These are phyloP conservation scores for Exephanes ischioxanthus DNA, from an alignment of 2,888 invertebrate species.

Conservation along the genomic window DNA sequence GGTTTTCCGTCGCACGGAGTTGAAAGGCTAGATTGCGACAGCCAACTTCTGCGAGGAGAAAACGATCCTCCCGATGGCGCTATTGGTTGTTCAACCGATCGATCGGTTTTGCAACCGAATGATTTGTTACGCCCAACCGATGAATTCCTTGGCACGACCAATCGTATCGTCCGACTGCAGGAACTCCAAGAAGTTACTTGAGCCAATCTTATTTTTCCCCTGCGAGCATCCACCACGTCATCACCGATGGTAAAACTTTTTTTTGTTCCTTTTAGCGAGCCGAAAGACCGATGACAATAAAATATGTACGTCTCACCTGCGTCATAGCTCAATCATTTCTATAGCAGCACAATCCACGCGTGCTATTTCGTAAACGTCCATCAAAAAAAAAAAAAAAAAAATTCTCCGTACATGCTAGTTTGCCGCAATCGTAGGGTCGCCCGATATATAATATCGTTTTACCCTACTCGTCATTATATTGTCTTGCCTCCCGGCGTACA, in stretches of 20 bases:
- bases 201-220: background rate
- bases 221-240: background rate
- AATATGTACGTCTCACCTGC: conserved; percentile 52
- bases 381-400: conserved; percentile 20
- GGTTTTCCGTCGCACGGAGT: background rate
- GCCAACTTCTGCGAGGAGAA: background rate
- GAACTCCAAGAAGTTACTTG: background rate
- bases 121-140: background rate
- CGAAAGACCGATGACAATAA: conserved; percentile 36
- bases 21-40: background rate
- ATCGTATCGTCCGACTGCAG: background rate
- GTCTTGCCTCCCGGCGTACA: conserved; percentile 14
- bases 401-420: conserved; percentile 56
- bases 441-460: conserved; percentile 37
- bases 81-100: background rate
- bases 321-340: conserved; percentile 48
- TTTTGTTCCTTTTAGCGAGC: conserved; percentile 17
- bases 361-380: conserved; percentile 21
- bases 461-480: conserved; percentile 34
- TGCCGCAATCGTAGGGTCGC: conserved; percentile 19
- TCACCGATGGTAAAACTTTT: background rate
- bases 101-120: background rate
- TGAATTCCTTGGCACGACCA: background rate
- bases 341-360: conserved; percentile 1
- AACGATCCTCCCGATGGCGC: background rate